Conservation (phyloP, 2,888 invertebrate species). For the Lasioglossum oenotherae region DNA sequence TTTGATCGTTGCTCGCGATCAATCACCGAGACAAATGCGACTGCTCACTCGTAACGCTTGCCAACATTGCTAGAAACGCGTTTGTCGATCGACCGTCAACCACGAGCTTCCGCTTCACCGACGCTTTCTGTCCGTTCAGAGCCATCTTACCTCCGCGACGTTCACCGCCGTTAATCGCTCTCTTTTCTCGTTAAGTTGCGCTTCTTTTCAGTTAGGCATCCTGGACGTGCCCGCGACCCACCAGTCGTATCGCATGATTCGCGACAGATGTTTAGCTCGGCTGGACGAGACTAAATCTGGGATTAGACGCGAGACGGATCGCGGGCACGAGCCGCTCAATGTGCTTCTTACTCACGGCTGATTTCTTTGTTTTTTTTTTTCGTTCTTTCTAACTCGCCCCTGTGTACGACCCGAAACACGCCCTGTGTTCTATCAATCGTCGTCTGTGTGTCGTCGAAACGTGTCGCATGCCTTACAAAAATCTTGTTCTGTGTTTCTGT, state of each 20-base stretch:
- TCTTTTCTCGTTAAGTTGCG: slow-evolving; percentile 51
- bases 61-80: neutral
- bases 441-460: slow-evolving; percentile 38
- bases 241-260: neutral
- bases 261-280: neutral
- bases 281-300: neutral
- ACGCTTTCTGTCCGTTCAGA: neutral
- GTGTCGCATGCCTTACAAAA: slow-evolving; percentile 32
- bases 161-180: slow-evolving; percentile 15
- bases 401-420: slow-evolving; percentile 33
- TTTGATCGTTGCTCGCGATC: slow-evolving; percentile 11
- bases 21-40: slow-evolving; percentile 27
- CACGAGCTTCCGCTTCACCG: slow-evolving; percentile 19
- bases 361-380: slow-evolving; percentile 79
- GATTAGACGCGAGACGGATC: slow-evolving; percentile 35
- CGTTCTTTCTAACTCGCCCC: slow-evolving; percentile 77
- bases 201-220: slow-evolving; percentile 68
- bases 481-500: slow-evolving; percentile 37
- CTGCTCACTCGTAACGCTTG: slow-evolving; percentile 44
- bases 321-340: slow-evolving; percentile 72
- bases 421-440: slow-evolving; percentile 9
- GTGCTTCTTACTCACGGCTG: slow-evolving; percentile 80
- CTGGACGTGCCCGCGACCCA: slow-evolving; percentile 67
- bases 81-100: slow-evolving; percentile 6
- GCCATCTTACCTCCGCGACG: neutral